phyloP scores from a whole-genome alignment of 2,888 invertebrate genomes.

The Drosophila sordidapex region DNA sequence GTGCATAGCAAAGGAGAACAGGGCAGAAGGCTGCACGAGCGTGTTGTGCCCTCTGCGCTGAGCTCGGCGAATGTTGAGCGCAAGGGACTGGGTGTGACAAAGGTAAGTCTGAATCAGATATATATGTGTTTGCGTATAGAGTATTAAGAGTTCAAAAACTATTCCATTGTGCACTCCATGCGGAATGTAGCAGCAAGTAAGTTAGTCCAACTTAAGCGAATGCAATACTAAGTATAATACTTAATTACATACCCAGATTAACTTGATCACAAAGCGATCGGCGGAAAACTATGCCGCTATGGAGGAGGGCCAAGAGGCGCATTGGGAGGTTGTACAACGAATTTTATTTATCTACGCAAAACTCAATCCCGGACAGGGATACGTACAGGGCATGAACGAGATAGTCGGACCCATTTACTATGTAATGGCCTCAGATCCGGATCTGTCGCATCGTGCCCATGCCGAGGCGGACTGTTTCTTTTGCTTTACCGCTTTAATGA shows the following conservation, averaged over 20 bases:
- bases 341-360: slow-evolving; percentile 99
- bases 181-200: slow-evolving; percentile 74
- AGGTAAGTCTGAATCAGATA: slow-evolving; percentile 87
- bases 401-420: slow-evolving; percentile 99
- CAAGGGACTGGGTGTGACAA: slow-evolving; percentile 94
- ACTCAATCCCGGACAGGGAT: slow-evolving; percentile 98
- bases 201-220: slow-evolving; percentile 23
- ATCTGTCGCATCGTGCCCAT: slow-evolving; percentile 91
- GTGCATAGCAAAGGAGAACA: slow-evolving; percentile 92
- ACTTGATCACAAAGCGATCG: slow-evolving; percentile 91
- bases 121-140: neutral
- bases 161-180: slow-evolving; percentile 52
- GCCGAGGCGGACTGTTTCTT: slow-evolving; percentile 99
- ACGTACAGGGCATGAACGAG: slow-evolving; percentile 99
- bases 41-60: slow-evolving; percentile 94
- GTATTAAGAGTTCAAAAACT: slow-evolving; percentile 33
- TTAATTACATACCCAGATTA: slow-evolving; percentile 85
- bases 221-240: neutral
- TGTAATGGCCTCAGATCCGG: slow-evolving; percentile 96
- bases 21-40: slow-evolving; percentile 90
- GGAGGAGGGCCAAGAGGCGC: slow-evolving; percentile 96
- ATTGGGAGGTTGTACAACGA: slow-evolving; percentile 99
- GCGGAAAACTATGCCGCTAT: slow-evolving; percentile 93
- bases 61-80: slow-evolving; percentile 95
- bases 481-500: slow-evolving; percentile 99